Percentiles rank a stretch among this genome's conserved stretches.
Conservation (phyloP, 2,113 vertebrate species). For the Dinomys branickii region DNA sequence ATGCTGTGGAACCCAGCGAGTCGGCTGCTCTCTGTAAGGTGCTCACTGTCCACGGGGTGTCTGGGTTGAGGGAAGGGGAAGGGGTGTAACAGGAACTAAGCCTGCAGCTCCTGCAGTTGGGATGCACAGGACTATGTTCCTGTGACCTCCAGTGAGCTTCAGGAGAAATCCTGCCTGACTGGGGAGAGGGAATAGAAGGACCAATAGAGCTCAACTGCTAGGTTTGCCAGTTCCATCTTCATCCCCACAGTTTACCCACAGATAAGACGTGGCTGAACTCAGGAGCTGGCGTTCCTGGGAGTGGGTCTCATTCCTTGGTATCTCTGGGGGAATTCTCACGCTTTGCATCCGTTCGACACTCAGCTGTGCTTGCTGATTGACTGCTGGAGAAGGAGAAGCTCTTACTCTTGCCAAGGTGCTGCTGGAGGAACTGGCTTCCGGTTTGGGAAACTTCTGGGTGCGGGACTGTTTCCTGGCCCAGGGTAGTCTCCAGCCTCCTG, state of each 20-base stretch:
- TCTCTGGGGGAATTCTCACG: too few species aligned
- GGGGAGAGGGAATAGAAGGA: neutral
- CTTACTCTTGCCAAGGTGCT: fast-evolving
- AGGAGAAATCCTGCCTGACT: neutral
- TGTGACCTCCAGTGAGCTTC: neutral
- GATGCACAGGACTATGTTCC: fast-evolving
- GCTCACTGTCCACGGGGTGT: neutral
- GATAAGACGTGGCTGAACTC: neutral
- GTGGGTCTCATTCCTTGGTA: neutral
- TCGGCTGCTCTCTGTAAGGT: neutral
- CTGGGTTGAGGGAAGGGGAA: neutral
- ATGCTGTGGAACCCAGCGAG: fast-evolving
- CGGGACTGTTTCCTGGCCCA: neutral
- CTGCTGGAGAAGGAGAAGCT: neutral
- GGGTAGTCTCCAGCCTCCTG: neutral
- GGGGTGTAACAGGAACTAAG: fast-evolving
- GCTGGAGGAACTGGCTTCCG: neutral
- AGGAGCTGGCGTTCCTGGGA: fast-evolving
- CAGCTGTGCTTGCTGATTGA: neutral
- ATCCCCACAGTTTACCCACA: neutral
- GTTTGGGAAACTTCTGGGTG: too few species aligned
- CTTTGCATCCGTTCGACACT: fast-evolving
- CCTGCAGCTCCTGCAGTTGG: fast-evolving
- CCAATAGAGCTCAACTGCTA: fast-evolving
- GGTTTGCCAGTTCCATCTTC: neutral